Percentiles rank a stretch among this genome's conserved stretches.
Evolutionary conservation across 2,888 invertebrate species (phyloP).

Genomic region (Harpagoxenus sublaevis): DNA sequence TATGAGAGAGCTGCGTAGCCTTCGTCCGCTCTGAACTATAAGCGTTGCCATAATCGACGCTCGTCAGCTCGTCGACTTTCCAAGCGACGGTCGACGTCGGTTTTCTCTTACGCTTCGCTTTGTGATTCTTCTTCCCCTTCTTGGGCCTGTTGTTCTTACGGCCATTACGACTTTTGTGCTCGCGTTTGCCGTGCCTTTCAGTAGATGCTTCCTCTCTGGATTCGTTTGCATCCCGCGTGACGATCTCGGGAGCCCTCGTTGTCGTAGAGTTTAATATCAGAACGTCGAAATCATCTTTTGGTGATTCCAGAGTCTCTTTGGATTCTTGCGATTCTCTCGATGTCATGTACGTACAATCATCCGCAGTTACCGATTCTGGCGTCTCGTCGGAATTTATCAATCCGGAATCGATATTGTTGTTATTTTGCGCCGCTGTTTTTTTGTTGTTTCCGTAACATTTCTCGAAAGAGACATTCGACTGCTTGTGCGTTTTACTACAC

Average conservation of each 20-base stretch:
- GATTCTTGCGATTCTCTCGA: neutral
- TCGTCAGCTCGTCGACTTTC: conserved; percentile 28
- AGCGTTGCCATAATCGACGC: conserved; percentile 19
- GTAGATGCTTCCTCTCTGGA: neutral
- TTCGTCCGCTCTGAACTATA: conserved; percentile 11
- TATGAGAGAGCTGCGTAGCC: conserved; percentile 10
- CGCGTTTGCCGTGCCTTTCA: neutral
- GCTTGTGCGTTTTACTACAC: neutral
- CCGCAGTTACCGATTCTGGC: neutral
- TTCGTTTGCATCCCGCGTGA: conserved; percentile 17
- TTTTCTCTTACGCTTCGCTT: conserved; percentile 41
- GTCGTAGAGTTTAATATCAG: neutral
- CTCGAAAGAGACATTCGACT: neutral
- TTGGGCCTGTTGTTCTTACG: conserved; percentile 19
- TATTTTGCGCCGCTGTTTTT: neutral
- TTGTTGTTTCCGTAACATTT: neutral
- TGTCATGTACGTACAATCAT: conserved; percentile 4
- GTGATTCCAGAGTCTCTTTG: conserved; percentile 12
- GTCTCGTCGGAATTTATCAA: conserved; percentile 63
- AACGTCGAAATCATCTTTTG: neutral
- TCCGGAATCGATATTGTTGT: conserved; percentile 68
- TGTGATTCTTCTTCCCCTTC: conserved; percentile 38
- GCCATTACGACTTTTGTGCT: conserved; percentile 16
- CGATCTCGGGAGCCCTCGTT: conserved; percentile 40
- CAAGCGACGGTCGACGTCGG: conserved; percentile 26